Conservation (phyloP, 2,888 invertebrate genomes). For the Doris montereyensis region DNA sequence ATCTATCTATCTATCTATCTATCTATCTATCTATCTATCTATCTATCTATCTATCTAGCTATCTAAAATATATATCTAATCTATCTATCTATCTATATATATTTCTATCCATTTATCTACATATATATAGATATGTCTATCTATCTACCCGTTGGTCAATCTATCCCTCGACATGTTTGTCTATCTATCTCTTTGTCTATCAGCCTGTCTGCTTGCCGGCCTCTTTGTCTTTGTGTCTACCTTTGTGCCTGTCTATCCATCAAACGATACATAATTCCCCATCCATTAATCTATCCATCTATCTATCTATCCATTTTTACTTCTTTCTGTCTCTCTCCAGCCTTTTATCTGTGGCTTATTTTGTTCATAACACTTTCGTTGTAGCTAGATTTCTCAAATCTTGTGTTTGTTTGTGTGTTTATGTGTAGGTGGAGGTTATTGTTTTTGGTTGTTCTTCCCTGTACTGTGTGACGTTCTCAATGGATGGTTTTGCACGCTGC, state of each 20-base stretch:
- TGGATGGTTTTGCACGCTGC: no score
- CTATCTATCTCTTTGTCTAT: slow-evolving; percentile 21
- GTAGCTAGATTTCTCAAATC: neutral
- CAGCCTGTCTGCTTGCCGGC: slow-evolving; percentile 24
- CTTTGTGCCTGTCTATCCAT: slow-evolving; percentile 24
- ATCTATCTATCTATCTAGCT: neutral
- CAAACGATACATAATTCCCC: neutral
- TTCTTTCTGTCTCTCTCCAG: neutral
- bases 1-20: neutral
- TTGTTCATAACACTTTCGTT: neutral
- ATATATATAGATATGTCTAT: neutral
- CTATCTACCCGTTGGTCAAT: slow-evolving; percentile 15
- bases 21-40: no score
- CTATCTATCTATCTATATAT: no score
- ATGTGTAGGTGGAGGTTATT: no score
- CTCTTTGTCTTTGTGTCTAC: no score
- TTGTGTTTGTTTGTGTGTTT: neutral
- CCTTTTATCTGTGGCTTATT: neutral
- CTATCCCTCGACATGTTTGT: no score
- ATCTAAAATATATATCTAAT: neutral
- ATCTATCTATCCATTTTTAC: no score
- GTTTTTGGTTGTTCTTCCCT: no score
- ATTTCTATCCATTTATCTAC: neutral
- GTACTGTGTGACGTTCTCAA: no score
- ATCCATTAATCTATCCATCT: no score